Evolutionary conservation across 2,113 vertebrate species (phyloP).

Genomic region (Macrotis lagotis): DNA sequence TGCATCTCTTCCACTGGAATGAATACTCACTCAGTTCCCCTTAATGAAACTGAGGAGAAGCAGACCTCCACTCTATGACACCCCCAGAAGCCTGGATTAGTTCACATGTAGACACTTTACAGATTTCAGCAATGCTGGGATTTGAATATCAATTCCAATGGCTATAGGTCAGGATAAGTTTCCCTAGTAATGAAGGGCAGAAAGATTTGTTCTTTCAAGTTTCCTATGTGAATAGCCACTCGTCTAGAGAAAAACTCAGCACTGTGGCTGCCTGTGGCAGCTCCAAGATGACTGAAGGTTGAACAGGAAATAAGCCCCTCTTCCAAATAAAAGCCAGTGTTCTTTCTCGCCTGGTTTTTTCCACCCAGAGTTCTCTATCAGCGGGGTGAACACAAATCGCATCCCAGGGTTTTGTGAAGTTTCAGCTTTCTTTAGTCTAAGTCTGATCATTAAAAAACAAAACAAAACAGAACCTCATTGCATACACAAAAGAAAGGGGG

Average conservation of each 20-base stretch:
- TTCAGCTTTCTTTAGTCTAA: constrained; percentile 70
- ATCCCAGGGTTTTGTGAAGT: constrained; percentile 75
- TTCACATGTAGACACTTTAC: constrained; percentile 54
- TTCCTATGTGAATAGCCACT: constrained; percentile 75
- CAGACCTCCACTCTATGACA: constrained; percentile 55
- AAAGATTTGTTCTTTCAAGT: constrained; percentile 74
- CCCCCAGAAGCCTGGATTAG: constrained; percentile 46
- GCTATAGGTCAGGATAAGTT: constrained; percentile 61
- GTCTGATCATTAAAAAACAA: constrained; percentile 80
- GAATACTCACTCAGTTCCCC: not conserved
- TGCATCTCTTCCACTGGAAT: constrained; percentile 43
- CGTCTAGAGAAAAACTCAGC: constrained; percentile 77
- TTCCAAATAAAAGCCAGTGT: constrained; percentile 82
- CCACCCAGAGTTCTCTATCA: constrained; percentile 68
- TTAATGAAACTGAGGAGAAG: constrained; percentile 30
- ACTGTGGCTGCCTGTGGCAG: constrained; percentile 78
- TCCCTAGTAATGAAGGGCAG: constrained; percentile 68
- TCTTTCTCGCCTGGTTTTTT: constrained; percentile 52
- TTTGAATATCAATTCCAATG: constrained; percentile 50
- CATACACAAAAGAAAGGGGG: constrained; percentile 30
- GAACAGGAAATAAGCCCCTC: constrained; percentile 81
- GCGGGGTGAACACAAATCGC: constrained; percentile 77
- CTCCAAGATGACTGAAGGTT: constrained; percentile 78
- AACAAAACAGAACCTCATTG: constrained; percentile 61
- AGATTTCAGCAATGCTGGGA: constrained; percentile 38